A percentile compares a stretch with the other conserved stretches of the same genome.
phyloP scores from a whole-genome alignment of 2,797 vertebrate species.

The Rhabdomys pumilio region DNA sequence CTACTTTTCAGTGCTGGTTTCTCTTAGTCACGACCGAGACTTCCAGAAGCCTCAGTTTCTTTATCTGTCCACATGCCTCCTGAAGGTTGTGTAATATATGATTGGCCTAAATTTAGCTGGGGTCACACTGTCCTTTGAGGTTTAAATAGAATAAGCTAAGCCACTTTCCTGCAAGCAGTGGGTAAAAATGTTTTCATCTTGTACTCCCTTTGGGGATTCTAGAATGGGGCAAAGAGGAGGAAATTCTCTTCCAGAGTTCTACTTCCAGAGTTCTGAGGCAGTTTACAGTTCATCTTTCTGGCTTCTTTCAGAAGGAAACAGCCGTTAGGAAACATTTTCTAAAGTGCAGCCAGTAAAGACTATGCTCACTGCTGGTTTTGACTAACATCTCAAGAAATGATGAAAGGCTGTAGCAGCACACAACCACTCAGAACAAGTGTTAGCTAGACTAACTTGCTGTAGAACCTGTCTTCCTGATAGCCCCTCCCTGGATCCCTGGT shows the following conservation, averaged over 20 bases:
- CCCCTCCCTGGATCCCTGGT: neutral
- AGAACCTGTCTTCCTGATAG: neutral
- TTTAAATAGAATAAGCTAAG: constrained; percentile 72
- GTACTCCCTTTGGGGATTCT: constrained; percentile 1
- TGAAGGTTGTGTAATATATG: constrained; percentile 25
- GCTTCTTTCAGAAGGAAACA: constrained; percentile 1
- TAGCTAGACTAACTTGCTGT: neutral
- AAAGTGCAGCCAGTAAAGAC: neutral
- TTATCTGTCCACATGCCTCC: constrained; percentile 52
- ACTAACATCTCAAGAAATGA: neutral
- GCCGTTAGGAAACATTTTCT: neutral
- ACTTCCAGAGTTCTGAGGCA: neutral
- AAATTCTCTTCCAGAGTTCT: neutral
- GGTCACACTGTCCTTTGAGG: constrained; percentile 65
- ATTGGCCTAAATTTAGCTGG: constrained; percentile 76
- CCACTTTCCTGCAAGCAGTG: constrained; percentile 23
- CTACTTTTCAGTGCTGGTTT: neutral
- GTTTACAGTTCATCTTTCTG: neutral
- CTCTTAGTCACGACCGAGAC: neutral
- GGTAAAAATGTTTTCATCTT: constrained; percentile 32
- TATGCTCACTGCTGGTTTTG: neutral
- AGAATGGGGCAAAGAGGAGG: neutral
- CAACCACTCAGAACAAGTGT: neutral
- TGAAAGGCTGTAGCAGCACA: neutral
- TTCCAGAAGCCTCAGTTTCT: constrained; percentile 60